phyloP scores from a whole-genome alignment of 2,797 vertebrate species.

The Acrossocheilus fasciatus region DNA sequence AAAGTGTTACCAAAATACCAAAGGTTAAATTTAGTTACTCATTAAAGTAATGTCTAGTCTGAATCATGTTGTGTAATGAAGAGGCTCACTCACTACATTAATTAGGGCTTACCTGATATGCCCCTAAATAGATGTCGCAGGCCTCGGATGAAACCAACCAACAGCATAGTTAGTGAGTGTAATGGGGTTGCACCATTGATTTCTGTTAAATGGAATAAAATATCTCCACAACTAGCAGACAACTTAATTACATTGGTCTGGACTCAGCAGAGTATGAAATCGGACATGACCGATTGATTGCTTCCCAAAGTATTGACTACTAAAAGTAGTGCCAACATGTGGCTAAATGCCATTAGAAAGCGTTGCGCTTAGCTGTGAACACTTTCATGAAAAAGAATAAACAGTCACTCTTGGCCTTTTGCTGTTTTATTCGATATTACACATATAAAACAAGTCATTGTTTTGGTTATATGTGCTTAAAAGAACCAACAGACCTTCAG shows the following conservation, averaged over 20 bases:
- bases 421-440: not conserved
- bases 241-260: constrained; percentile 66
- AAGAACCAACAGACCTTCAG: not conserved
- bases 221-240: constrained; percentile 58
- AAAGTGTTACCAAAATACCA: not conserved
- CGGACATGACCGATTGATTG: constrained; percentile 82
- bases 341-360: constrained; percentile 44
- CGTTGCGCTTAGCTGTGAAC: constrained; percentile 35
- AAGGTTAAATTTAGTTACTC: constrained; percentile 6
- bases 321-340: constrained; percentile 57
- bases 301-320: constrained; percentile 51
- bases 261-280: constrained; percentile 82
- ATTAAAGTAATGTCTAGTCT: not conserved
- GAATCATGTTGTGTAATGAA: constrained; percentile 23
- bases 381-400: not conserved
- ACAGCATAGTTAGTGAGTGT: constrained; percentile 28
- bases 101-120: constrained; percentile 37
- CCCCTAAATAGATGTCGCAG: constrained; percentile 4
- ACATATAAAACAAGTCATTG: not conserved
- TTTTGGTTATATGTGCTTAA: not conserved
- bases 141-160: constrained; percentile 24
- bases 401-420: not conserved
- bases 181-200: constrained; percentile 59
- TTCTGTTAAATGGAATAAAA: constrained; percentile 69
- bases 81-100: constrained; percentile 43